Evolutionary conservation across 2,888 invertebrate species (phyloP).

Genomic region (Diarsia rubi): DNA sequence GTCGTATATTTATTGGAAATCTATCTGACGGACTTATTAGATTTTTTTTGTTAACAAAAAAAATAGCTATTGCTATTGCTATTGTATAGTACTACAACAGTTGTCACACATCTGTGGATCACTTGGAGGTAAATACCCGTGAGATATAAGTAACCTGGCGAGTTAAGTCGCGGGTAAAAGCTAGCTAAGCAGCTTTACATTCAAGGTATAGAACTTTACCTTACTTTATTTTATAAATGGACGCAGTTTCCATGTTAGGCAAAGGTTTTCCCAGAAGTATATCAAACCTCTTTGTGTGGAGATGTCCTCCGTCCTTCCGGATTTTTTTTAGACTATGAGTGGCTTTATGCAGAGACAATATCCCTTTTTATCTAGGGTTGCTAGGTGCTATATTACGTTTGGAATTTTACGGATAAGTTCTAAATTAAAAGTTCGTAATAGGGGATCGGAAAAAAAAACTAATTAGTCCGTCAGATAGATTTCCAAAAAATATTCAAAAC

Average conservation of each 20-base stretch:
- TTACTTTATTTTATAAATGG: constrained; percentile 12
- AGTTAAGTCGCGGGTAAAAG: no score
- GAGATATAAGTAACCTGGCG: no score
- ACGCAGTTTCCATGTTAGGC: constrained; percentile 5
- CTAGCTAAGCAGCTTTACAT: background rate
- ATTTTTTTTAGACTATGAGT: background rate
- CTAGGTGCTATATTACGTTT: background rate
- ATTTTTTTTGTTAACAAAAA: no score
- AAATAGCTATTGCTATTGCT: no score
- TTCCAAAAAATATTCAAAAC: no score
- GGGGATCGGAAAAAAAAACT: no score
- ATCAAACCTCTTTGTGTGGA: constrained; percentile 26
- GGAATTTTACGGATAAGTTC: background rate
- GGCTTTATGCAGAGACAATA: background rate
- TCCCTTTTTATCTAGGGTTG: background rate
- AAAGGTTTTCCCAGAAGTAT: constrained; percentile 31
- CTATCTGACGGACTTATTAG: no score
- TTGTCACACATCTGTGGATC: no score
- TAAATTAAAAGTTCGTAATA: background rate
- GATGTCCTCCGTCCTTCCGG: background rate
- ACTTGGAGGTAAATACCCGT: no score
- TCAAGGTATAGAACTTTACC: constrained; percentile 1
- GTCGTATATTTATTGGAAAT: no score
- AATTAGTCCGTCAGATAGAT: no score
- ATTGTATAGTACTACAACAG: no score